Conservation (phyloP, 1,140 invertebrate species). For the Coenobita brevimanus region DNA sequence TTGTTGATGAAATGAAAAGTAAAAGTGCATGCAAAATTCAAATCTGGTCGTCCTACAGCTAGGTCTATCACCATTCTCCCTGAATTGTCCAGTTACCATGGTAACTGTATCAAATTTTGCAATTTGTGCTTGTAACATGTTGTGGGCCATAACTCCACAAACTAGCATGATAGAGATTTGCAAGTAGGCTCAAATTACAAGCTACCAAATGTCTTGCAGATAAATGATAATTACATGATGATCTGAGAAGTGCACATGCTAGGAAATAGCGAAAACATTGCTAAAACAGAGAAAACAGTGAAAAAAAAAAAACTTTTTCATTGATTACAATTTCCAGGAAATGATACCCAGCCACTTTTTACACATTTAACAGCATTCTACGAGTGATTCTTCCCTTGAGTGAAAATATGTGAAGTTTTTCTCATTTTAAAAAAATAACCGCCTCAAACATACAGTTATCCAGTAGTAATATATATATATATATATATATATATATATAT, state of each 20-base stretch:
- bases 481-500: too few species aligned
- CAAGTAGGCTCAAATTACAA: background rate
- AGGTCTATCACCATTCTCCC: background rate
- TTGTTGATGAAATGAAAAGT: background rate
- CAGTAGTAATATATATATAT: too few species aligned
- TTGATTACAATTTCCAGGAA: background rate
- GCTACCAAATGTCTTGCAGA: background rate
- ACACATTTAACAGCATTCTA: background rate
- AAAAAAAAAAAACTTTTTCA: background rate
- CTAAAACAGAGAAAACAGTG: background rate
- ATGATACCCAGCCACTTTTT: background rate
- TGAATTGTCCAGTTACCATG: background rate
- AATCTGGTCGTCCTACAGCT: slow-evolving; percentile 1
- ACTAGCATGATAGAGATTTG: background rate
- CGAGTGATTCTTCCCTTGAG: background rate
- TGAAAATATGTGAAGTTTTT: background rate
- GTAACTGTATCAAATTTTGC: background rate
- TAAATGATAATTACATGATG: background rate
- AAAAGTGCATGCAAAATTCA: background rate
- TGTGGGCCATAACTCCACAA: background rate
- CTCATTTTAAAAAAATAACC: too few species aligned
- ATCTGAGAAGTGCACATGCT: background rate
- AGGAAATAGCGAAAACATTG: too few species aligned
- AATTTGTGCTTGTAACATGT: background rate
- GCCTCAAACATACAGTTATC: too few species aligned